phyloP scores from a whole-genome alignment of 2,888 invertebrate species.

The Eutolmus rufibarbis region DNA sequence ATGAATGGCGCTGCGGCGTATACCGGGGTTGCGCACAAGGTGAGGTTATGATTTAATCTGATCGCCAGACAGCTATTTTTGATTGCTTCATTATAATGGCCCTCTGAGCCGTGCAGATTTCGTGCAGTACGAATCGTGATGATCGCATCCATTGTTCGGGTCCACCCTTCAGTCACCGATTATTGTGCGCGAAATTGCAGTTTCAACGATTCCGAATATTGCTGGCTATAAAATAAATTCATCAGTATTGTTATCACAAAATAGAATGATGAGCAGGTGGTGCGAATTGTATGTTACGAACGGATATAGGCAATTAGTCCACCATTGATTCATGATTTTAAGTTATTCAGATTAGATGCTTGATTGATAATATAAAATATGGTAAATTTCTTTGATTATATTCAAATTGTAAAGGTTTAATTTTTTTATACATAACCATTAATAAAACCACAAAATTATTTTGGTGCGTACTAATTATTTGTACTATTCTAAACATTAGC shows the following conservation, averaged over 20 bases:
- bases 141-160: not conserved
- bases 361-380: no score
- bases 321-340: not conserved
- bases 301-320: not conserved
- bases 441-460: no score
- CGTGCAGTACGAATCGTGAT: slow-evolving; percentile 5
- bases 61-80: slow-evolving; percentile 4
- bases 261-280: not conserved
- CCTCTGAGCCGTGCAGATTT: not conserved
- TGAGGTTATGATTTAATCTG: slow-evolving; percentile 20
- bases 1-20: slow-evolving; percentile 12
- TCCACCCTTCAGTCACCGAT: not conserved
- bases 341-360: no score
- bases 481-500: no score
- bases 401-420: no score
- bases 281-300: not conserved
- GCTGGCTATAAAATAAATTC: not conserved
- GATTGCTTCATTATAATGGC: slow-evolving; percentile 24
- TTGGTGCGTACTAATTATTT: no score
- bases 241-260: not conserved
- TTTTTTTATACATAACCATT: no score
- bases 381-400: no score
- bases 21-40: not conserved
- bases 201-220: not conserved
- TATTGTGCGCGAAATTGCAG: not conserved